Conservation (phyloP, 2,797 vertebrate genomes). For the Phalanger gymnotis region DNA sequence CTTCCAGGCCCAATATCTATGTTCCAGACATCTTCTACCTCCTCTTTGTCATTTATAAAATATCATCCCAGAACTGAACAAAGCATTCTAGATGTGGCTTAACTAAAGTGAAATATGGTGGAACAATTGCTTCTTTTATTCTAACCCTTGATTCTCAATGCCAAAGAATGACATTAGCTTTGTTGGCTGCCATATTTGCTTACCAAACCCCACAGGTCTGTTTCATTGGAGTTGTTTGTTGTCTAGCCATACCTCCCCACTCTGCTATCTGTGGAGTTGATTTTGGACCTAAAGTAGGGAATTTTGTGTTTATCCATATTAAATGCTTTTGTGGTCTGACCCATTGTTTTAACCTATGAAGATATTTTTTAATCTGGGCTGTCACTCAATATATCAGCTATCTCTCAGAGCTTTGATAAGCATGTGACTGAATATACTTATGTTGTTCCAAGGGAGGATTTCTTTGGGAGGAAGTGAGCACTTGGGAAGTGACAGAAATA, state of each 20-base stretch:
- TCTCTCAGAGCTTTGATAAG: background rate
- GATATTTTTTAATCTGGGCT: background rate
- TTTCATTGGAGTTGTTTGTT: background rate
- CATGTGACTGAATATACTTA: background rate
- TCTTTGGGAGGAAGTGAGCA: slow-evolving; percentile 18
- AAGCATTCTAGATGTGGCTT: background rate
- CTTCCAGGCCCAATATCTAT: background rate
- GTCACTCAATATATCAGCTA: background rate
- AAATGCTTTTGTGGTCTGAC: background rate
- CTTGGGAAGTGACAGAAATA: background rate
- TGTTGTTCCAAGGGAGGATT: background rate
- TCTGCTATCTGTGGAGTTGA: background rate
- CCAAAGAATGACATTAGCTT: background rate
- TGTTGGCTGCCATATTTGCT: background rate
- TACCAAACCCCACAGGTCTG: background rate
- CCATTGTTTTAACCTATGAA: background rate
- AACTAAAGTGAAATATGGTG: background rate
- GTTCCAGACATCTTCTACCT: background rate
- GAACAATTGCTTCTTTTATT: background rate
- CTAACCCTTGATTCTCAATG: background rate
- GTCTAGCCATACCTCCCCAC: background rate
- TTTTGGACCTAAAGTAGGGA: background rate
- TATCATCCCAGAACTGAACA: background rate
- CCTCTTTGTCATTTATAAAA: background rate
- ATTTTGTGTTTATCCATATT: background rate